These are phyloP conservation scores for Pristionchus pacificus DNA, from an alignment of 1,140 invertebrate genomes.

Conservation along the genomic window DNA sequence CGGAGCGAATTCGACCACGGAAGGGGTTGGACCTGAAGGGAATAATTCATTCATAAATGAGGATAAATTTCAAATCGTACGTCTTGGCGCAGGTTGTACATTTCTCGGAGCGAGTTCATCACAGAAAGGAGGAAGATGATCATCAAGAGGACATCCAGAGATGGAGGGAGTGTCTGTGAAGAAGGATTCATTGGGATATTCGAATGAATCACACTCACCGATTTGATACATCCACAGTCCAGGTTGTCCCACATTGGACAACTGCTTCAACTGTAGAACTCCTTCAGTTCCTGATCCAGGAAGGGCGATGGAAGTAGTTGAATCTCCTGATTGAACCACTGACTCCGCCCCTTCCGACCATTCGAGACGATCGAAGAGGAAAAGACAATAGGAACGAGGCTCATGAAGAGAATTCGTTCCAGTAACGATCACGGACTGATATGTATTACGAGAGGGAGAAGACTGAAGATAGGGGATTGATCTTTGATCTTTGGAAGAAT, in stretches of 20 bases:
- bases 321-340: conserved; percentile 48
- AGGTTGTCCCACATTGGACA: conserved; percentile 51
- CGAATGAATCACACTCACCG: conserved; percentile 19
- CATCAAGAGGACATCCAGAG: conserved; percentile 3
- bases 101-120: too few species aligned
- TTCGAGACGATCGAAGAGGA: conserved; percentile 50
- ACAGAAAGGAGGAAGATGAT: conserved; percentile 15
- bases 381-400: conserved; percentile 43
- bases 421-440: conserved; percentile 52
- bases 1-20: too few species aligned
- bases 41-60: too few species aligned
- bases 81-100: too few species aligned
- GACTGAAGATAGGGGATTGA: too few species aligned
- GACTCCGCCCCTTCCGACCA: conserved; percentile 52
- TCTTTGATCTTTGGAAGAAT: neutral
- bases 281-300: conserved; percentile 55
- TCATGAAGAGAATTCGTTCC: conserved; percentile 36
- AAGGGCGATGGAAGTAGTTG: conserved; percentile 47
- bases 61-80: too few species aligned
- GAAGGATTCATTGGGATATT: too few species aligned
- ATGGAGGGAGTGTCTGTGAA: conserved; percentile 9
- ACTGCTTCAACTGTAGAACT: conserved; percentile 46
- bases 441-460: conserved; percentile 42
- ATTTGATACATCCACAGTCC: conserved; percentile 55
- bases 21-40: too few species aligned